Conservation (phyloP, 2,888 invertebrate genomes). For the Eristalis pertinax region DNA sequence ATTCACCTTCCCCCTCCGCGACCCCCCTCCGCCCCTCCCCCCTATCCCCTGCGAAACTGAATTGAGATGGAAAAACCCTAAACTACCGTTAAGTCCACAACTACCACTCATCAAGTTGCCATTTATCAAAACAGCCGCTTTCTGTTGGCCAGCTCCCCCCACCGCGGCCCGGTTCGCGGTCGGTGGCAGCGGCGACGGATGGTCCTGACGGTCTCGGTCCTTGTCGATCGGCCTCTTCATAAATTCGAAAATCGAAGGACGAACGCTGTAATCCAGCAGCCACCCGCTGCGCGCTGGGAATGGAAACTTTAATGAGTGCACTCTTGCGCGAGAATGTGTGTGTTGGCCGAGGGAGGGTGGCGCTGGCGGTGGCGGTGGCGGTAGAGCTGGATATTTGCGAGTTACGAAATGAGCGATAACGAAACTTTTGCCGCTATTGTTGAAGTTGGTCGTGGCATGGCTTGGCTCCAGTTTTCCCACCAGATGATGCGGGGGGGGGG, state of each 20-base stretch:
- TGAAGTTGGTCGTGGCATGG: slow-evolving; percentile 53
- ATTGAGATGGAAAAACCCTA: slow-evolving; percentile 62
- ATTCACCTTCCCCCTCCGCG: neutral
- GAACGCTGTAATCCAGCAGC: slow-evolving; percentile 22
- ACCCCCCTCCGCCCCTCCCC: neutral
- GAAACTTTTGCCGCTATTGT: slow-evolving; percentile 63
- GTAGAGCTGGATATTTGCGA: slow-evolving; percentile 54
- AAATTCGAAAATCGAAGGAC: slow-evolving; percentile 59
- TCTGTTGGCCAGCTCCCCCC: slow-evolving; percentile 9
- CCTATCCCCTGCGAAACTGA: neutral
- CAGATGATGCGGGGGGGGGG: neutral
- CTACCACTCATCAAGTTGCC: slow-evolving; percentile 67
- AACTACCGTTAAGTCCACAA: slow-evolving; percentile 66
- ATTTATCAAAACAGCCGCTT: slow-evolving; percentile 65
- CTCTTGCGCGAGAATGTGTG: slow-evolving; percentile 6
- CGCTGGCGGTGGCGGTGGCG: no score
- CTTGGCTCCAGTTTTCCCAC: slow-evolving; percentile 19
- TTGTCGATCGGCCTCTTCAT: slow-evolving; percentile 57
- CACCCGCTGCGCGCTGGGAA: slow-evolving; percentile 2
- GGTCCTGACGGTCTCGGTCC: neutral
- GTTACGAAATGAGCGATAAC: slow-evolving; percentile 65
- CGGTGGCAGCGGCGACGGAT: slow-evolving; percentile 1
- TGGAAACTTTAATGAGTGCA: slow-evolving; percentile 67
- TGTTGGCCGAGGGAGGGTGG: neutral
- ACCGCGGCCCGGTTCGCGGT: neutral